Base-by-base conservation (phyloP, 2,888 invertebrate species). In the Callimorpha dominula region DNA sequence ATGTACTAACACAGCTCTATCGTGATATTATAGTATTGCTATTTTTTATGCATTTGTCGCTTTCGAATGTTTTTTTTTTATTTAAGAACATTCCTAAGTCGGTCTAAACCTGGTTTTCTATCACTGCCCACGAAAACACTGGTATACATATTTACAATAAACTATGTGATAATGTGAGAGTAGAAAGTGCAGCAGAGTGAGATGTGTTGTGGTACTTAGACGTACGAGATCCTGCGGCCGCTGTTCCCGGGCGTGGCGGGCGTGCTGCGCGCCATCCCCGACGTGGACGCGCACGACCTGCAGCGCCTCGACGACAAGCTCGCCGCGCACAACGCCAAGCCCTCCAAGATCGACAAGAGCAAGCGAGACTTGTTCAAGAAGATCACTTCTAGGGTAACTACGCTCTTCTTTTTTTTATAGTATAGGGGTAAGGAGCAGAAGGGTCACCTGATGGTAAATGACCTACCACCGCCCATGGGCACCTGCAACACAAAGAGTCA, bases 361-460 rank as follows among this genome's bases (percentile, higher is more conserved):
- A 99, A 98, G 90, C 98, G 98, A 83, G 99, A 99, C 89, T 96
- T 98, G 68, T 99, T 99, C 93, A 98, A 98, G 94, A 98, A 98
- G 93, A 97, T 98, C 82, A 98, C 98, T 12, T 97, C 97, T 76
- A 97, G 97, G 93, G 98, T 98, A 91, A 92, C 94, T 81, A 8
- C 9, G 15, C n/a, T 40, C 12, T n/a, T n/a, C 43, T 6, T 43
- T 43, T 43, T 43, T 43, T 6, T 65, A n/a, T 14, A 64, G 14
- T n/a, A 14, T 60, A 9, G 60, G 60, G 20, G 2, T 60, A n/a
- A n/a, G n/a, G 15, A n/a, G 15, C 3, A 14, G 17, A 54, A 54
- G n/a, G n/a, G n/a, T n/a, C n/a, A n/a, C n/a, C n/a, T n/a, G n/a
- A n/a, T n/a, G n/a, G n/a, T n/a, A n/a, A n/a, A n/a, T n/a, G n/a